Percentiles rank a stretch among this genome's conserved stretches.
Evolutionary conservation across 2,113 vertebrate genomes (phyloP).

Genomic region (Eidolon helvum): DNA sequence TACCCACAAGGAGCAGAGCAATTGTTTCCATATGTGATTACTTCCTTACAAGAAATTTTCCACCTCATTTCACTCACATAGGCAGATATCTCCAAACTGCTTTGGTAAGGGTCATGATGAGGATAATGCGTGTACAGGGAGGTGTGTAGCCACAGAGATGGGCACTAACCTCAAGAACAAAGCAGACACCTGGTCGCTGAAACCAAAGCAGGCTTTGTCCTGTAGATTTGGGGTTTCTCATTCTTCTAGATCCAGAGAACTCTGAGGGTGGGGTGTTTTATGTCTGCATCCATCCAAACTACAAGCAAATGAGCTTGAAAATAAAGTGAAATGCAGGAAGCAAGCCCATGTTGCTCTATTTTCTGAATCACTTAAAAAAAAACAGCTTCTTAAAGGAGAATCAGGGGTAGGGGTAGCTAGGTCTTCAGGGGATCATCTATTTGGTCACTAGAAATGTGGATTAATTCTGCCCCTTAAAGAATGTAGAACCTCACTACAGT

Average conservation of each 20-base stretch:
- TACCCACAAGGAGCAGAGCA: neutral
- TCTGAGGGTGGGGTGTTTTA: accelerated
- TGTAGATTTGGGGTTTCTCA: neutral
- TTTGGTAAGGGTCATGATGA: neutral
- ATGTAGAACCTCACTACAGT: neutral
- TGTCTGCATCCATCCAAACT: neutral
- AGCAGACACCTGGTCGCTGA: neutral
- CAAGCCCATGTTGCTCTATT: neutral
- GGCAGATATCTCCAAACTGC: neutral
- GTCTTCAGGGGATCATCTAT: neutral
- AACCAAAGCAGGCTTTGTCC: neutral
- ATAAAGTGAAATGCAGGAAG: neutral
- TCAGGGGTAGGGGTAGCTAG: neutral
- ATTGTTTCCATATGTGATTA: neutral
- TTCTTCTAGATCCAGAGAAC: neutral
- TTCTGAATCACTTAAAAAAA: neutral
- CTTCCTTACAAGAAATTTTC: constrained; percentile 23
- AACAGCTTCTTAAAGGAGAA: neutral
- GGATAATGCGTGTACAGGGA: neutral
- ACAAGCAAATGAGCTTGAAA: neutral
- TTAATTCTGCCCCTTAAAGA: neutral
- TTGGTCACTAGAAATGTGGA: neutral
- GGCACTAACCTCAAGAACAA: neutral
- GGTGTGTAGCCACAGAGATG: neutral
- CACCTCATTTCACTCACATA: neutral